Evolutionary conservation across 2,797 vertebrate species (phyloP).

Genomic region (Enteromius mattozi): DNA sequence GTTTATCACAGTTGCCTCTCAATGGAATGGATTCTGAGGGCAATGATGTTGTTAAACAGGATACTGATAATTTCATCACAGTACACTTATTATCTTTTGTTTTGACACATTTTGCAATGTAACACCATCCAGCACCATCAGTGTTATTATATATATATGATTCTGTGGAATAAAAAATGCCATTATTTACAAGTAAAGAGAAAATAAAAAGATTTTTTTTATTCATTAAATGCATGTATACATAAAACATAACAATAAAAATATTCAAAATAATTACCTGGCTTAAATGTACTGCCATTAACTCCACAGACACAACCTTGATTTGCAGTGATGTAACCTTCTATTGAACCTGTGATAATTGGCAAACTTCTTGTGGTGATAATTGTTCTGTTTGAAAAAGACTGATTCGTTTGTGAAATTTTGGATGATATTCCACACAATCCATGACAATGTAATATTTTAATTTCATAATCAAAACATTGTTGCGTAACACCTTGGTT

Average conservation of each 20-base stretch:
- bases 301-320: constrained; percentile 36
- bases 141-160: constrained; percentile 71
- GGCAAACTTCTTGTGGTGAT: constrained; percentile 14
- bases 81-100: constrained; percentile 51
- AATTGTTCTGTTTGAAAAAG: background rate
- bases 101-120: constrained; percentile 68
- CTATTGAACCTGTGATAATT: constrained; percentile 5
- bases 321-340: background rate
- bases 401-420: constrained; percentile 6
- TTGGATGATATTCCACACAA: constrained; percentile 4
- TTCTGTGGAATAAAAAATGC: constrained; percentile 63
- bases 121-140: constrained; percentile 76
- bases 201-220: background rate
- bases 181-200: background rate
- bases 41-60: background rate
- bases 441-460: constrained; percentile 31
- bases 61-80: constrained; percentile 41
- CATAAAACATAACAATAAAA: background rate
- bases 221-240: background rate
- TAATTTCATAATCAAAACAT: constrained; percentile 53
- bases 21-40: background rate
- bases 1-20: constrained; percentile 11
- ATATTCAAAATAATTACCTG: constrained; percentile 11
- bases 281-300: background rate
- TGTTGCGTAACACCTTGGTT: constrained; percentile 27